A percentile compares a stretch with the other conserved stretches of the same genome.
These are phyloP conservation scores for Trachelus troglodyta DNA, from an alignment of 2,888 invertebrate species.

Conservation along the genomic window DNA sequence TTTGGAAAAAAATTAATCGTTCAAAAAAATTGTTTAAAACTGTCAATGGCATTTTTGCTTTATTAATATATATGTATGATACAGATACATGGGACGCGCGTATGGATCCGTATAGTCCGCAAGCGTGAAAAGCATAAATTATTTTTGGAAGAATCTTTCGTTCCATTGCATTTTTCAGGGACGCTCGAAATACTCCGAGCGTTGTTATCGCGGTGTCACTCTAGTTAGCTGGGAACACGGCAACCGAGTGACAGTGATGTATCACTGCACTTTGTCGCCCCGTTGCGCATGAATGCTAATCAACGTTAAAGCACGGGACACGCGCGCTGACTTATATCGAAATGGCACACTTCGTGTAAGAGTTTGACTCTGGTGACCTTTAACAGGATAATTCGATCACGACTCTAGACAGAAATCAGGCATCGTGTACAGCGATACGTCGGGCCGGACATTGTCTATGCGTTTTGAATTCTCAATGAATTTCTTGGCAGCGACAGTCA, in stretches of 20 bases:
- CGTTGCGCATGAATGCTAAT: conserved; percentile 36
- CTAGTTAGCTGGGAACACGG: conserved; percentile 24
- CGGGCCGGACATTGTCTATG: background rate
- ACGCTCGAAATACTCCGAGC: conserved; percentile 27
- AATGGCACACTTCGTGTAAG: conserved; percentile 19
- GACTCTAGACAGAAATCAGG: background rate
- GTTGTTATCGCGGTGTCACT: conserved; percentile 33
- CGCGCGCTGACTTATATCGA: conserved; percentile 34
- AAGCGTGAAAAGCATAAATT: background rate
- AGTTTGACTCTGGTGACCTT: background rate
- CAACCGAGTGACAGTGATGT: conserved; percentile 32
- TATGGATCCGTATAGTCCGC: background rate
- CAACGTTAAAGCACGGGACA: conserved; percentile 37
- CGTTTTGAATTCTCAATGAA: background rate
- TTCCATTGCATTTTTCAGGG: conserved; percentile 26
- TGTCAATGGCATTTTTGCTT: background rate
- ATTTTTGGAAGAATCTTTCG: background rate
- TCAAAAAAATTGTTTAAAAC: conserved; percentile 13
- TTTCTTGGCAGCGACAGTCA: background rate
- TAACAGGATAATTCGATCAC: background rate
- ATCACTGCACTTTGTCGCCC: conserved; percentile 38
- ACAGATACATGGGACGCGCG: background rate
- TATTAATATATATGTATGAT: background rate
- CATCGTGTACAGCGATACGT: background rate
- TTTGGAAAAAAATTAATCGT: conserved; percentile 13